A percentile compares a stretch with the other conserved stretches of the same genome.
Conservation (phyloP, 1,140 invertebrate genomes). For the Dryas iulia region DNA sequence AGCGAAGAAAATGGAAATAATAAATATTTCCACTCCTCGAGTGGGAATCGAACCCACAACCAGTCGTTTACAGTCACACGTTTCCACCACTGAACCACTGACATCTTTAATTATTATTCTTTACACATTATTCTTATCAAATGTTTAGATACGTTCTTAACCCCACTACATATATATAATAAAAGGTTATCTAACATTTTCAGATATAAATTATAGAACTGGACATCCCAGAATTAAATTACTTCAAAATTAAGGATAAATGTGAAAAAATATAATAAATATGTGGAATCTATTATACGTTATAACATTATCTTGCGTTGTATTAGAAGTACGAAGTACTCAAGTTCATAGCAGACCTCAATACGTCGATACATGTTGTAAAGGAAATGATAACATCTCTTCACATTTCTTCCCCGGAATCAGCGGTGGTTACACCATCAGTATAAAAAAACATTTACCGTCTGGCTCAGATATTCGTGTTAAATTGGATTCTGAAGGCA, state of each 20-base stretch:
- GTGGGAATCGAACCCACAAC: too few relatives aligned
- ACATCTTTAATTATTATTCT: too few relatives aligned
- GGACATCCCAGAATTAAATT: background rate
- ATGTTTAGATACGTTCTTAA: too few relatives aligned
- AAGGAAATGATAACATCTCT: background rate
- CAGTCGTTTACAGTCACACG: too few relatives aligned
- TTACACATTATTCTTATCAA: background rate
- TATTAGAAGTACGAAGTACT: background rate
- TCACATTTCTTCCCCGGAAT: background rate
- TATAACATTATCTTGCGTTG: background rate
- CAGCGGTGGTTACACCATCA: background rate
- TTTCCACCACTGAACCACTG: too few relatives aligned
- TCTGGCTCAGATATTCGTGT: slow-evolving; percentile 4
- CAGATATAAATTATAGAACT: background rate
- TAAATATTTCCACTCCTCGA: too few relatives aligned
- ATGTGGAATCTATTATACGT: background rate
- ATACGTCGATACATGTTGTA: background rate
- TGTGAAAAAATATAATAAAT: background rate
- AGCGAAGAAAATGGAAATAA: too few relatives aligned
- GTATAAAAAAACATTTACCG: slow-evolving; percentile 28
- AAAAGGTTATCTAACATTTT: background rate
- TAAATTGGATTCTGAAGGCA: slow-evolving; percentile 25
- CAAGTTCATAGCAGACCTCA: background rate
- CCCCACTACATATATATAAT: background rate
- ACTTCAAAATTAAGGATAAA: background rate